A percentile compares a stretch with the other conserved stretches of the same genome.
Conservation (phyloP, 2,888 invertebrate genomes). For the Clivina fossor region DNA sequence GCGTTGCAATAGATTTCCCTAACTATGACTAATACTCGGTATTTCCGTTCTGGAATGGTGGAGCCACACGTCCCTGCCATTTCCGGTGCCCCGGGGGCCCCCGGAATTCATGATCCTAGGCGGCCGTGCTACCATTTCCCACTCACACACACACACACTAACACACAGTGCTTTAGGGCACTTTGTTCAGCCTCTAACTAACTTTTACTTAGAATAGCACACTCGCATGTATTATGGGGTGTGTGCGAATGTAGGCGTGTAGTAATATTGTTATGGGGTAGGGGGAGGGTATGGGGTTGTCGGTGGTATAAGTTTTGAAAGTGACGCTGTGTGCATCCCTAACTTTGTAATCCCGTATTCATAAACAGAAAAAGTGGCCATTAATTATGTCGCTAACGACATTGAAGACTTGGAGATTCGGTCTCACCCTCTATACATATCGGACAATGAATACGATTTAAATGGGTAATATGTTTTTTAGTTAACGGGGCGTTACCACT, state of each 20-base stretch:
- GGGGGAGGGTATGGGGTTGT: not conserved
- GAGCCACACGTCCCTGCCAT: slow-evolving; percentile 53
- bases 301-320: too few relatives aligned
- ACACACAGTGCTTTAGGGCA: too few relatives aligned
- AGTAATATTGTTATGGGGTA: not conserved
- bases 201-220: too few relatives aligned
- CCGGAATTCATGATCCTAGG: slow-evolving; percentile 29
- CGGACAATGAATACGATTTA: too few relatives aligned
- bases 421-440: too few relatives aligned
- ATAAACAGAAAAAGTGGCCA: slow-evolving; percentile 21
- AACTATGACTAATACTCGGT: slow-evolving; percentile 54
- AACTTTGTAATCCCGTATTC: slow-evolving; percentile 21
- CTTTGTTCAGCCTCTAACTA: too few relatives aligned
- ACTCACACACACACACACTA: slow-evolving; percentile 1
- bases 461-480: too few relatives aligned
- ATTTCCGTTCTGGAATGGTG: slow-evolving; percentile 53
- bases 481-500: too few relatives aligned
- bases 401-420: too few relatives aligned
- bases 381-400: slow-evolving; percentile 15
- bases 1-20: slow-evolving; percentile 47
- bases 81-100: slow-evolving; percentile 46
- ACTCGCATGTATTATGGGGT: too few relatives aligned
- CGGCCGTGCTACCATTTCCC: slow-evolving; percentile 15
- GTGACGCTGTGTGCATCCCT: slow-evolving; percentile 5
- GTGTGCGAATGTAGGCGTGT: not conserved